phyloP scores from a whole-genome alignment of 37 sponge, comb jelly and placozoan species.

The Amphimedon queenslandica region DNA sequence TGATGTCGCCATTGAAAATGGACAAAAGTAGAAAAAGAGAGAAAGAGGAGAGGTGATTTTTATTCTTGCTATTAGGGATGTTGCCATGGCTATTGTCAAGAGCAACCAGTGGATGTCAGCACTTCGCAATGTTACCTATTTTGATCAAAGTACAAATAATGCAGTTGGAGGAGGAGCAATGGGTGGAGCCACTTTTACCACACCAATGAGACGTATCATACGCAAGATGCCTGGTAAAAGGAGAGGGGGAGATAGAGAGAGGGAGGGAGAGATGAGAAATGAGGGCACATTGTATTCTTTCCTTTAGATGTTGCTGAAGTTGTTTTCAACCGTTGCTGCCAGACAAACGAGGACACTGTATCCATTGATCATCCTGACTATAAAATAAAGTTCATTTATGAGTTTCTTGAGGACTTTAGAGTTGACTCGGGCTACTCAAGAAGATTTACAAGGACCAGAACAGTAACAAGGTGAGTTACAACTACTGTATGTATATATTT shows the following conservation, averaged over 20 bases:
- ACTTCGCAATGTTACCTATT: slow-evolving; percentile 45
- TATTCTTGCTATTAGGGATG: slow-evolving; percentile 22
- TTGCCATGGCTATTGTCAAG: slow-evolving; percentile 71
- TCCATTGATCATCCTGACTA: slow-evolving; percentile 36
- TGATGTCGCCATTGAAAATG: slow-evolving; percentile 90
- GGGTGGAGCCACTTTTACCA: slow-evolving; percentile 1
- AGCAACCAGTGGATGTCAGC: slow-evolving; percentile 56
- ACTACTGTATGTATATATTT: not conserved
- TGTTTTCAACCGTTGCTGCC: slow-evolving; percentile 78
- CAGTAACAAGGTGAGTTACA: not conserved
- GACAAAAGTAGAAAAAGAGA: slow-evolving; percentile 52
- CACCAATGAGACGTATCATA: slow-evolving; percentile 82
- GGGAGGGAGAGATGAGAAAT: too few species aligned
- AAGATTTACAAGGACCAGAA: not conserved
- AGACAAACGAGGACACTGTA: slow-evolving; percentile 38
- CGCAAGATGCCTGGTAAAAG: slow-evolving; percentile 86
- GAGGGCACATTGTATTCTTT: too few species aligned
- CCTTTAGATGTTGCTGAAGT: slow-evolving; percentile 73
- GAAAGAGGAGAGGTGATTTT: not conserved
- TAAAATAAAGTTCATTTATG: slow-evolving; percentile 47
- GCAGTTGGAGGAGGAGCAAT: too few species aligned
- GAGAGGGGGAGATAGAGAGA: too few species aligned
- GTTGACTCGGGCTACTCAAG: too few species aligned
- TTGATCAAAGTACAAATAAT: not conserved
- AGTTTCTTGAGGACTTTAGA: slow-evolving; percentile 70